phyloP scores from a whole-genome alignment of 2,113 vertebrate genomes.

The Nannobrachium achirus region DNA sequence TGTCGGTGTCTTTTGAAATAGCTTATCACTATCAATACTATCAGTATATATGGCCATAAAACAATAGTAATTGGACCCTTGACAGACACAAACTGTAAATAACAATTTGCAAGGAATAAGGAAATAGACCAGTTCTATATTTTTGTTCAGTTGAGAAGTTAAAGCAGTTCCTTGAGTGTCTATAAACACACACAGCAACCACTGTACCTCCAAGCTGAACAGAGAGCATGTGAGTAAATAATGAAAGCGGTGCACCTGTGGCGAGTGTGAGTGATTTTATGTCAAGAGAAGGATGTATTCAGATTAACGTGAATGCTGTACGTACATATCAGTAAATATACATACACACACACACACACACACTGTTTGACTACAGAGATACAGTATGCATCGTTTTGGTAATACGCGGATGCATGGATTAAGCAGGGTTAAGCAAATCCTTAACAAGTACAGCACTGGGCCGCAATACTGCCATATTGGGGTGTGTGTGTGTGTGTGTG shows the following conservation, averaged over 20 bases:
- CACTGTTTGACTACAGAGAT: background rate
- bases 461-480: background rate
- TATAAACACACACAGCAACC: no score
- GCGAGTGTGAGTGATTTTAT: slow-evolving; percentile 21
- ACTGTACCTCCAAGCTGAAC: slow-evolving; percentile 18
- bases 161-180: background rate
- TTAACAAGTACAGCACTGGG: background rate
- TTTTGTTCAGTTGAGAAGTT: slow-evolving; percentile 13
- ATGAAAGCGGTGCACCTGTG: slow-evolving; percentile 44
- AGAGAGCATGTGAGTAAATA: slow-evolving; percentile 43
- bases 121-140: background rate
- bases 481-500: slow-evolving; percentile 2
- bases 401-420: slow-evolving; percentile 44
- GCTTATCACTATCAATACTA: background rate
- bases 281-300: slow-evolving; percentile 10
- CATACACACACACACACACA: slow-evolving; percentile 22
- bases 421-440: slow-evolving; percentile 40
- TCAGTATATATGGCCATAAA: slow-evolving; percentile 18
- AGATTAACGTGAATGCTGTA: slow-evolving; percentile 16
- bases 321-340: slow-evolving; percentile 10
- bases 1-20: background rate
- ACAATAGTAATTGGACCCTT: background rate
- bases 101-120: background rate
- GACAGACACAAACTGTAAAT: slow-evolving; percentile 11
- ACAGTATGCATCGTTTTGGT: slow-evolving; percentile 21